Evolutionary conservation across 2,888 invertebrate species (phyloP).

Genomic region (Nemotelus nigrinus): DNA sequence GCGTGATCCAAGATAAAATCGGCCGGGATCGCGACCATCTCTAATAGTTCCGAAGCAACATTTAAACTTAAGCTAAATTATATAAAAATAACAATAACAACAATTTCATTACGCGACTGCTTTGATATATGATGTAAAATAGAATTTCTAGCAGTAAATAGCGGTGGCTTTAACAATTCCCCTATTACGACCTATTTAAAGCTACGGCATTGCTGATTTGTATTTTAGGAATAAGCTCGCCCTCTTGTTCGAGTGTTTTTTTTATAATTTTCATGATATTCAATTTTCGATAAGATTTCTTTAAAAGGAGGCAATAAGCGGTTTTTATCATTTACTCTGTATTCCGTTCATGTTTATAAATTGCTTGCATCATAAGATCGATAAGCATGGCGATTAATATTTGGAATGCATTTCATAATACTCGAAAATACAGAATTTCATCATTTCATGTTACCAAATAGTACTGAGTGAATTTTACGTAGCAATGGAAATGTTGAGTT

Average conservation of each 20-base stretch:
- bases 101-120: background rate
- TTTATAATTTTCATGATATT: background rate
- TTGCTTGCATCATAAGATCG: constrained; percentile 32
- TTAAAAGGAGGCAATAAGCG: constrained; percentile 40
- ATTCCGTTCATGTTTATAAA: background rate
- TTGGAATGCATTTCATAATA: constrained; percentile 36
- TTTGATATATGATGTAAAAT: background rate
- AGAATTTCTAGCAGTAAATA: background rate
- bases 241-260: background rate
- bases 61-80: constrained; percentile 3
- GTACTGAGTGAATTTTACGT: constrained; percentile 53
- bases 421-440: background rate
- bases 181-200: constrained; percentile 34
- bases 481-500: constrained; percentile 58
- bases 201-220: constrained; percentile 19
- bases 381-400: background rate
- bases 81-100: background rate
- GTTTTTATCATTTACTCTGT: constrained; percentile 10
- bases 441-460: constrained; percentile 49
- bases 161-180: background rate
- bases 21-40: background rate
- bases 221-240: constrained; percentile 38
- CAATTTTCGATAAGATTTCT: background rate
- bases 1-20: too few species aligned
- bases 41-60: background rate